These are phyloP conservation scores for Acleris sparsana DNA, from an alignment of 2,888 invertebrate species.

Conservation along the genomic window DNA sequence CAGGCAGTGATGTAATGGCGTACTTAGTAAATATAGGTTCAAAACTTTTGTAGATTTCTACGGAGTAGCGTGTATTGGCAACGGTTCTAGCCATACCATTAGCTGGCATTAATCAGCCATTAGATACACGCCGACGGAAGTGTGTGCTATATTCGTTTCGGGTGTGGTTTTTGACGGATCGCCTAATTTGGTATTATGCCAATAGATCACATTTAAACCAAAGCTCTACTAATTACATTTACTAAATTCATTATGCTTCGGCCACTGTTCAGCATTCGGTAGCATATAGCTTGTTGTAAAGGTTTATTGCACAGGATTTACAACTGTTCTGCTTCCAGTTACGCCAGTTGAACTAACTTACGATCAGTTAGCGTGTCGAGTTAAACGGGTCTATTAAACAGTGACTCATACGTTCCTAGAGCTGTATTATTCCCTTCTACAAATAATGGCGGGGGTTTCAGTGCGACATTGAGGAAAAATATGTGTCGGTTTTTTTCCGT, in stretches of 20 bases:
- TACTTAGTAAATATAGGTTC: conserved; percentile 30
- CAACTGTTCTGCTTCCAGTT: conserved; percentile 23
- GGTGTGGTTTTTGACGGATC: conserved; percentile 49
- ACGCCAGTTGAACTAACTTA: conserved; percentile 26
- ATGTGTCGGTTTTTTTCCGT: neutral
- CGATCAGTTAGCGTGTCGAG: conserved; percentile 52
- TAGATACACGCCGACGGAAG: conserved; percentile 47
- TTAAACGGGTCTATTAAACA: conserved; percentile 47
- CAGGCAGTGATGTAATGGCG: conserved; percentile 28
- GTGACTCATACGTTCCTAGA: conserved; percentile 50
- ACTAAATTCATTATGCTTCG: neutral
- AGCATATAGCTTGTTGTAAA: conserved; percentile 8
- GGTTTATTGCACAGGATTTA: conserved; percentile 15
- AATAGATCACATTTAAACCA: conserved; percentile 41
- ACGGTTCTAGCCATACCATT: conserved; percentile 52
- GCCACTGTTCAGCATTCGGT: neutral
- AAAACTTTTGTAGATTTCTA: conserved; percentile 15
- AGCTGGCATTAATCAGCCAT: conserved; percentile 61
- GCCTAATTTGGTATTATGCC: conserved; percentile 63
- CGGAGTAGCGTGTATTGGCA: conserved; percentile 44
- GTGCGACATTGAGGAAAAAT: neutral
- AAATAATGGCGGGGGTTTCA: conserved; percentile 1
- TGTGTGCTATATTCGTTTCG: conserved; percentile 48
- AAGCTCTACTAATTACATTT: conserved; percentile 2
- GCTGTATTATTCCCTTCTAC: conserved; percentile 18